Evolutionary conservation across 2,113 vertebrate species (phyloP), one percentile per base, ranked within the genome.

Genomic region (Microcebus griseorufus): DNA sequence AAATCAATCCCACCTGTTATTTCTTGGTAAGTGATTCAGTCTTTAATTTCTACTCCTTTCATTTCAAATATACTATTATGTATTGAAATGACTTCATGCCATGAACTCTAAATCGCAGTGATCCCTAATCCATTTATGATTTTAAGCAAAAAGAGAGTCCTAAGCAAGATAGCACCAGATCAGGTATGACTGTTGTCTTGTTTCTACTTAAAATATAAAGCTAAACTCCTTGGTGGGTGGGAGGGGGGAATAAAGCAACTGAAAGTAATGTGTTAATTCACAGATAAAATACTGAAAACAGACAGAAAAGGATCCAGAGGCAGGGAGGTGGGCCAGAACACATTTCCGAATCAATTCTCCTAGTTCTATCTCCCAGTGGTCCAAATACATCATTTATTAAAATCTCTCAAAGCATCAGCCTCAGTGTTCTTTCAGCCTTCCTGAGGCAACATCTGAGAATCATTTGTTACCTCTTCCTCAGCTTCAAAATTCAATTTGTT

Each of bases 11-110:
- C 45, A 42, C 58, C 79, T 93, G 16, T 45, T 90, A 85, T 45
- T 89, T 91, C 67, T 85, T 85, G 80, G 60, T 93, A 92, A 95
- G 78, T 67, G 48, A 81, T 39, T 97, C 78, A 81, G 42, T 91
- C 58, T 88, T 88, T 84, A 48, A 90, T 95, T 95, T 79, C 65
- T 42, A 69, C 42, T 58, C 25, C n/a, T 94, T 91, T 93, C 39
- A 48, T 79, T 95, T 94, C 91, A 94, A 81, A 73, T 78, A 79
- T 48, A 60, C 55, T 51, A 62, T 90, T 51, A 95, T 88, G 37
- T 39, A 76, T 81, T 84, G 62, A 58, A 91, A 73, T 75, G 22
- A 45, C 58, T 88, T 73, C 32, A 53, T 45, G 55, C 23, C 18
- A 32, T 14, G 2, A 64, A 81, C 53, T 10, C 20, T 75, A 83